These are phyloP conservation scores for Mormoops blainvillei DNA, from an alignment of 2,113 vertebrate species.

Conservation along the genomic window DNA sequence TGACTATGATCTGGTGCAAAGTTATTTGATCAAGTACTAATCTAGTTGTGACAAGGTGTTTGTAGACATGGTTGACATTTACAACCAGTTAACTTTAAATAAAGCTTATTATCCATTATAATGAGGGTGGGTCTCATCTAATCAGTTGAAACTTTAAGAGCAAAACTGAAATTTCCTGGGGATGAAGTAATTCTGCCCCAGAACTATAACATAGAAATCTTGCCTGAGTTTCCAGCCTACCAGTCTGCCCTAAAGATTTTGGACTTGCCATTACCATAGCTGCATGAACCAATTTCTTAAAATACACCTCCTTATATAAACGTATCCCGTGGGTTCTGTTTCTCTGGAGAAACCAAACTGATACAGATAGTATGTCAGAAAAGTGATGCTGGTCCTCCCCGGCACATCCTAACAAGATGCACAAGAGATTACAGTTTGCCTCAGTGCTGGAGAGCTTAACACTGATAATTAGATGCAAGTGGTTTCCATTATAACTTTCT, in stretches of 20 bases:
- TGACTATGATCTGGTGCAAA: not conserved
- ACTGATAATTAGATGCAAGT: not conserved
- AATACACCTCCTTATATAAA: not conserved
- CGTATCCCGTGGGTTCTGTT: not conserved
- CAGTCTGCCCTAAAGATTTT: not conserved
- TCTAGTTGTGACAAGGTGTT: not conserved
- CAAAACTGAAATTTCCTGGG: not conserved
- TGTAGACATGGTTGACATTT: not conserved
- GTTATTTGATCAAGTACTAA: not conserved
- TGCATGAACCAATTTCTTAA: not conserved
- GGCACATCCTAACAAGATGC: not conserved
- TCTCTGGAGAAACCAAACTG: not conserved
- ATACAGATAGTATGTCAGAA: not conserved
- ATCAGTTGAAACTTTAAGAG: not conserved
- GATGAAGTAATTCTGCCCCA: not conserved
- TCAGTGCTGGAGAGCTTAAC: fast-evolving
- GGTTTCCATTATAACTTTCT: not conserved
- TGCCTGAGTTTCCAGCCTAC: not conserved
- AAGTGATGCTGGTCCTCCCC: not conserved
- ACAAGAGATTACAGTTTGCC: not conserved
- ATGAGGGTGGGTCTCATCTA: not conserved
- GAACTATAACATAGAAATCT: not conserved
- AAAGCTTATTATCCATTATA: not conserved
- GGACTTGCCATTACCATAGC: not conserved
- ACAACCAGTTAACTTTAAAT: not conserved